Evolutionary conservation across 2,888 invertebrate species (phyloP).

Genomic region (Cryptus viduatorius): DNA sequence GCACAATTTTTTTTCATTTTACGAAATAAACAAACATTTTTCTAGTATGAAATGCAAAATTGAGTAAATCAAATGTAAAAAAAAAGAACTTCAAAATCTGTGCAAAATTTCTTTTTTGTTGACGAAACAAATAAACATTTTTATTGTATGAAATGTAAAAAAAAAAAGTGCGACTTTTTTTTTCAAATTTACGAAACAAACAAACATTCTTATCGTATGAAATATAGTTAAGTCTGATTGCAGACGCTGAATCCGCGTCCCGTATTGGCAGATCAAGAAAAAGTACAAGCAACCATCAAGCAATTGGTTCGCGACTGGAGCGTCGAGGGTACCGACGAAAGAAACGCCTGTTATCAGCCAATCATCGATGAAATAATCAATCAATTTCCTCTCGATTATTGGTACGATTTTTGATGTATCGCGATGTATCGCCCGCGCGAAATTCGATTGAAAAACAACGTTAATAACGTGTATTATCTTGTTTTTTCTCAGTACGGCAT

Average conservation of each 20-base stretch:
- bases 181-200: constrained; percentile 72
- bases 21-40: too few relatives aligned
- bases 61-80: neutral
- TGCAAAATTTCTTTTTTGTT: neutral
- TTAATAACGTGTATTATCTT: constrained; percentile 11
- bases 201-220: constrained; percentile 75
- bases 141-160: neutral
- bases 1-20: too few relatives aligned
- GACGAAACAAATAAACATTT: too few relatives aligned
- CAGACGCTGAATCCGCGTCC: constrained; percentile 81
- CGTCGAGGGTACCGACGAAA: constrained; percentile 91
- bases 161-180: constrained; percentile 17
- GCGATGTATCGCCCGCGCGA: neutral
- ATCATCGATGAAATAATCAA: constrained; percentile 93
- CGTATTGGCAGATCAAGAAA: constrained; percentile 87
- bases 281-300: constrained; percentile 97
- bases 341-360: constrained; percentile 95
- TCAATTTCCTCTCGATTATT: constrained; percentile 89
- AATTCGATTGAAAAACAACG: constrained; percentile 36
- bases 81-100: neutral
- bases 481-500: constrained; percentile 82
- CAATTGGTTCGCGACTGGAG: constrained; percentile 99
- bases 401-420: constrained; percentile 77
- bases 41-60: too few relatives aligned
- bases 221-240: constrained; percentile 80